Evolutionary conservation across 2,888 invertebrate genomes (phyloP).

Genomic region (Drosophila maculinotata): DNA sequence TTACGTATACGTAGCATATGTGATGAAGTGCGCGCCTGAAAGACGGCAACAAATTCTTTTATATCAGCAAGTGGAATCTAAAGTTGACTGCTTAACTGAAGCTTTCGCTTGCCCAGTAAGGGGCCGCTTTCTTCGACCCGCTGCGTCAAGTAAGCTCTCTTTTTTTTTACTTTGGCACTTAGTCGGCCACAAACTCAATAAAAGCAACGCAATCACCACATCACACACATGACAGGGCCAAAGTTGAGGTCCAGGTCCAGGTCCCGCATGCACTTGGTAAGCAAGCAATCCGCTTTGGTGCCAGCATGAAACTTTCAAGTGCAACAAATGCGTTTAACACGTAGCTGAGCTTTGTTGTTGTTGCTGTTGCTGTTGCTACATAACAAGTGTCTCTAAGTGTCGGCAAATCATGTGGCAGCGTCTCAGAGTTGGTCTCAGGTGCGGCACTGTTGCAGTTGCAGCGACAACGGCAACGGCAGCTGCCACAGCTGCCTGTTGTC

Average conservation of each 20-base stretch:
- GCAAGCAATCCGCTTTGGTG: constrained; percentile 5
- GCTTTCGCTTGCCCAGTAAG: constrained; percentile 12
- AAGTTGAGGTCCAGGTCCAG: no score
- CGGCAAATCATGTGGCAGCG: constrained; percentile 38
- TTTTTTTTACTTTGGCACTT: constrained; percentile 11
- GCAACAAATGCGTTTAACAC: constrained; percentile 71
- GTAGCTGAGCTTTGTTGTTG: constrained; percentile 25
- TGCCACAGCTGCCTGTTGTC: constrained; percentile 13
- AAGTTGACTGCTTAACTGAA: constrained; percentile 26
- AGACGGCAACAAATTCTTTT: constrained; percentile 21
- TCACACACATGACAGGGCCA: constrained; percentile 17
- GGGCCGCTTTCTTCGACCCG: constrained; percentile 2
- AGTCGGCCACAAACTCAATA: constrained; percentile 48
- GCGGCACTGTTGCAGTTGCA: constrained; percentile 23
- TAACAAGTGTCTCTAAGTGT: constrained; percentile 65
- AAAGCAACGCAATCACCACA: constrained; percentile 52
- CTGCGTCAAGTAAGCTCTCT: not conserved
- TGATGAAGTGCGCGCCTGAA: constrained; percentile 12
- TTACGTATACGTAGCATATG: not conserved
- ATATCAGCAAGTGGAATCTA: constrained; percentile 13
- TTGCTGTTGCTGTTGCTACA: constrained; percentile 27
- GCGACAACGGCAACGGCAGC: no score
- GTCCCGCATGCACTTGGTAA: constrained; percentile 59
- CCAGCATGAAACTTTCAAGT: constrained; percentile 53
- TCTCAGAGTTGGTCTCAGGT: constrained; percentile 16